phyloP scores from a whole-genome alignment of 2,113 vertebrate species.

The Camelus dromedarius region DNA sequence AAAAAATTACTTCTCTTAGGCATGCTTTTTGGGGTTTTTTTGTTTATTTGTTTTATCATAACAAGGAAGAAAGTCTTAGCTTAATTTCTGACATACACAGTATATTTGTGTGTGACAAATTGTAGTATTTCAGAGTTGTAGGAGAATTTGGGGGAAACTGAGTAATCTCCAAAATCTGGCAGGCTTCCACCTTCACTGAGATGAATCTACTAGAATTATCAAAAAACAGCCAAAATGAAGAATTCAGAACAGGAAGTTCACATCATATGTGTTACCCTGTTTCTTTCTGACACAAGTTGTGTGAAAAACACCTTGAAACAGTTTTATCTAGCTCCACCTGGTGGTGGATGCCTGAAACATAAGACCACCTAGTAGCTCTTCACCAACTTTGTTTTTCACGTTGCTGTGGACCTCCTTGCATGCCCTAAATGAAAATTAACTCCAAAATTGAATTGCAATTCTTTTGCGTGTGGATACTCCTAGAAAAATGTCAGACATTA shows the following conservation, averaged over 20 bases:
- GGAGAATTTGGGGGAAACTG: not conserved
- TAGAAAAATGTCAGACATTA: not conserved
- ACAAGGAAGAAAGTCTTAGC: not conserved
- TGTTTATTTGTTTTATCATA: not conserved
- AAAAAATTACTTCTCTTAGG: not conserved
- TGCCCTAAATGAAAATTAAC: not conserved
- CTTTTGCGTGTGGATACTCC: not conserved
- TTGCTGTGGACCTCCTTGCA: not conserved
- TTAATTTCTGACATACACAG: not conserved
- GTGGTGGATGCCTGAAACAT: not conserved
- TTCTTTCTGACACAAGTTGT: not conserved
- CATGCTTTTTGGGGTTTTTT: not conserved
- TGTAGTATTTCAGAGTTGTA: not conserved
- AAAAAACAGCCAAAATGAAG: not conserved
- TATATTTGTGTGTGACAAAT: not conserved
- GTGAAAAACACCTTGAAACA: not conserved
- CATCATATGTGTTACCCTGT: not conserved
- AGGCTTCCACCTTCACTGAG: not conserved
- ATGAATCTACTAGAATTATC: not conserved
- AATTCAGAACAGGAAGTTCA: not conserved
- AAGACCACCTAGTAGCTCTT: not conserved
- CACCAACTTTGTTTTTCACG: not conserved
- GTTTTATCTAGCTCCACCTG: conserved; percentile 65
- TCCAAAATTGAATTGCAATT: not conserved
- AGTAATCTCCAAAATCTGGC: not conserved